Base-by-base conservation (phyloP, 2,888 invertebrate genomes). In the Mechanitis messenoides region DNA sequence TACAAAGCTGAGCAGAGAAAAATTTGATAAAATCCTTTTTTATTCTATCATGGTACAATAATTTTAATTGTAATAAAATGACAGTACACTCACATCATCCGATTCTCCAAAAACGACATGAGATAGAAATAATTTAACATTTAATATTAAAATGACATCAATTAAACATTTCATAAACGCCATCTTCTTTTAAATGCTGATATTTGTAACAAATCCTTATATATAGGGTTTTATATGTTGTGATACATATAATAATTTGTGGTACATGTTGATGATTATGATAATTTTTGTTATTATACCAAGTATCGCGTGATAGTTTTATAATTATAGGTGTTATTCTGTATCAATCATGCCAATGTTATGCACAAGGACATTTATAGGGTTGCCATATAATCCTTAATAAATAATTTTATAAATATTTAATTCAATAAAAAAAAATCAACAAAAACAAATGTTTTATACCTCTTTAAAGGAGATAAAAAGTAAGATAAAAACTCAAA, bases 191-290 rank as follows among this genome's bases (percentile, higher is more conserved):
- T 3, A 28, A 6, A 50, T 31, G 11, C 3, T 42, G 9, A 9
- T 50, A 6, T 31, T 31, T 3, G 7, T 31, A 3, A 31, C 2
- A 50, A 50, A 9, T 31, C 2, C 31, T 7, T 31, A 50, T 31
- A 50, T 31, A 31, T 9, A 9, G 31, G 12, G 45, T 60, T 61
- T 61, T 66, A 63, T 66, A 66, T 31, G 31, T 31, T 47, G 11
- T 46, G 63, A 66, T 66, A 55, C 58, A 53, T 47, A 66, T 66
- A 61, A 45, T 11, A 31, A n/a, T 59, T 31, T 45, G 46, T 45
- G 35, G 35, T 33, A 58, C 58, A 58, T 46, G 38, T 45, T 31
- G 42, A 46, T 5, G 20, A 11, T 58, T 45, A 45, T 59, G 33
- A 38, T 56, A 56, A 47, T n/a, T 31, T 53, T 33, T 28, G 42